Evolutionary conservation across 2,888 invertebrate genomes (phyloP).

Genomic region (Oithona nana): DNA sequence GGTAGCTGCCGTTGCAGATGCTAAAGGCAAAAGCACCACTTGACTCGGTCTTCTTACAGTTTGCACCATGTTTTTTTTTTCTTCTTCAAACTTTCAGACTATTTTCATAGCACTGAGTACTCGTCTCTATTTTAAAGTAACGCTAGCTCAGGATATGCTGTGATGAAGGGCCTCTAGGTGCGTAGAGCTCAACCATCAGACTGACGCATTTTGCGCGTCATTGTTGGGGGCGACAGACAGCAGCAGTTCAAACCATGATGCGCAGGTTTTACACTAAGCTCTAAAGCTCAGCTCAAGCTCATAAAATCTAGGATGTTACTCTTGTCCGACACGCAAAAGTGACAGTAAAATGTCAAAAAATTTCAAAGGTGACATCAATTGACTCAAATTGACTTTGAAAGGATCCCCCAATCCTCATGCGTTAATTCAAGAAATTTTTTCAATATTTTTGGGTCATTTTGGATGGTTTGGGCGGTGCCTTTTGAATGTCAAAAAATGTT

Average conservation of each 20-base stretch:
- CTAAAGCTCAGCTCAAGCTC: background rate
- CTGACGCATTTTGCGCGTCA: background rate
- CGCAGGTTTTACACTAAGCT: too few species aligned
- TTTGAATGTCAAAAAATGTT: too few species aligned
- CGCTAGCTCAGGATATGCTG: too few species aligned
- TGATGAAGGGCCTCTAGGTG: background rate
- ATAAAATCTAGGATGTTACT: background rate
- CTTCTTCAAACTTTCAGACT: too few species aligned
- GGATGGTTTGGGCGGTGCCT: too few species aligned
- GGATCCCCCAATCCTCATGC: too few species aligned
- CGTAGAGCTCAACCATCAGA: background rate
- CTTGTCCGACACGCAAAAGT: background rate
- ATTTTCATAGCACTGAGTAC: too few species aligned
- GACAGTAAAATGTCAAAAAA: background rate
- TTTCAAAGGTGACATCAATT: background rate
- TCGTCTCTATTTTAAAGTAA: too few species aligned
- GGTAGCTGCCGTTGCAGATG: too few species aligned
- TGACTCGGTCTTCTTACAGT: background rate
- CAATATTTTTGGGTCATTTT: background rate
- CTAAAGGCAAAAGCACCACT: background rate
- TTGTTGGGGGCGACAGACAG: too few species aligned
- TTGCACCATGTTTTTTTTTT: background rate
- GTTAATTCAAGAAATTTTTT: background rate
- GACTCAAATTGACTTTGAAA: too few species aligned
- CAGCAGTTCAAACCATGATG: too few species aligned